Evolutionary conservation across 53 echinoderm and acorn worm species (phyloP).

Genomic region (Stichopus horrens): DNA sequence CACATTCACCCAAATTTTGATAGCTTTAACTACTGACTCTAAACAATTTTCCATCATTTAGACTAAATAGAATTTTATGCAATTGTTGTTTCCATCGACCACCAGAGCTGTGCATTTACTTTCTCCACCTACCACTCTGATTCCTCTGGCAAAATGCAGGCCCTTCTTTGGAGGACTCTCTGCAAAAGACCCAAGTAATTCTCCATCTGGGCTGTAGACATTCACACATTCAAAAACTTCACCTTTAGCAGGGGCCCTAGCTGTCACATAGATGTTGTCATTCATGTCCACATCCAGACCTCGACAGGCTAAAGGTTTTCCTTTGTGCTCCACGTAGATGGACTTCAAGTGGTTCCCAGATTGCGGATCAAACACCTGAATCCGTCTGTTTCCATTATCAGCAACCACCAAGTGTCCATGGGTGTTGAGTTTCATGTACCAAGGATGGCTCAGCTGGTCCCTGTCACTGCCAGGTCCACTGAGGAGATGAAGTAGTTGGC

Average conservation of each 20-base stretch:
- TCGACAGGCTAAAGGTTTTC: slow-evolving; percentile 53
- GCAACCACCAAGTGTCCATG: slow-evolving; percentile 52
- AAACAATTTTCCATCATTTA: neutral
- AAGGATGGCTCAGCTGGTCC: slow-evolving; percentile 43
- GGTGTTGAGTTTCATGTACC: slow-evolving; percentile 57
- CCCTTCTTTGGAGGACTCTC: slow-evolving; percentile 45
- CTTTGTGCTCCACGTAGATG: slow-evolving; percentile 57
- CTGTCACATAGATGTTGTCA: slow-evolving; percentile 61
- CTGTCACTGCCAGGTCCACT: slow-evolving; percentile 50
- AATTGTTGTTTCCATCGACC: slow-evolving; percentile 43
- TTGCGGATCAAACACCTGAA: slow-evolving; percentile 56
- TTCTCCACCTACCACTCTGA: slow-evolving; percentile 33
- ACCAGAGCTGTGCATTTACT: slow-evolving; percentile 49
- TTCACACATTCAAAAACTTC: slow-evolving; percentile 46
- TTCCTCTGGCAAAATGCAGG: slow-evolving; percentile 51
- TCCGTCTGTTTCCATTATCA: slow-evolving; percentile 48
- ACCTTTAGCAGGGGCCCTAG: slow-evolving; percentile 43
- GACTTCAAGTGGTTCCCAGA: slow-evolving; percentile 33
- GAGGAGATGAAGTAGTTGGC: slow-evolving; percentile 28
- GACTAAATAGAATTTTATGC: slow-evolving; percentile 46
- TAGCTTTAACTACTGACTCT: neutral
- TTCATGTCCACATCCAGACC: slow-evolving; percentile 51
- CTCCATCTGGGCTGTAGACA: slow-evolving; percentile 55
- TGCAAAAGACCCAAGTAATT: slow-evolving; percentile 48
- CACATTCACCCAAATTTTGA: neutral